phyloP scores from a whole-genome alignment of 2,888 invertebrate species.

The Azorinus chamasolen region DNA sequence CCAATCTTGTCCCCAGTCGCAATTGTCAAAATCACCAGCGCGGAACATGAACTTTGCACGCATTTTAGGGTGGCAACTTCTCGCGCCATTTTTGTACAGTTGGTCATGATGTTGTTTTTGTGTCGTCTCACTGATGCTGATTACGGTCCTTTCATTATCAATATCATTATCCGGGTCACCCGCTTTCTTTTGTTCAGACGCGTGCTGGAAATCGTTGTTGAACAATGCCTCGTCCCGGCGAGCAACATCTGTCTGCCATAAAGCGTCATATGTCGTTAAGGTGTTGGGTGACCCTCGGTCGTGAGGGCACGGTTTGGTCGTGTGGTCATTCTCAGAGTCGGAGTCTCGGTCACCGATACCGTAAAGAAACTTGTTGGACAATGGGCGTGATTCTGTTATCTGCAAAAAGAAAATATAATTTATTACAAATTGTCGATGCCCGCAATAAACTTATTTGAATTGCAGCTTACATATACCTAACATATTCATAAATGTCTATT shows the following conservation, averaged over 20 bases:
- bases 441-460: too few species aligned
- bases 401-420: slow-evolving; percentile 22
- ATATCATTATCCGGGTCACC: background rate
- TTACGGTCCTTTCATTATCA: background rate
- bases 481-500: too few species aligned
- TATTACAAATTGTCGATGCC: too few species aligned
- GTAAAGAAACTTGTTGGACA: slow-evolving; percentile 28
- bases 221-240: background rate
- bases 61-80: slow-evolving; percentile 66
- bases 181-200: background rate
- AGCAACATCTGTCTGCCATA: slow-evolving; percentile 5
- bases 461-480: too few species aligned
- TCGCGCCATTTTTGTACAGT: slow-evolving; percentile 57
- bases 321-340: slow-evolving; percentile 40
- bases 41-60: slow-evolving; percentile 63
- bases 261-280: background rate
- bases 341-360: slow-evolving; percentile 40
- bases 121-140: slow-evolving; percentile 2
- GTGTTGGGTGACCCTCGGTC: slow-evolving; percentile 1
- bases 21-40: slow-evolving; percentile 55
- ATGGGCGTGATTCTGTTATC: slow-evolving; percentile 54
- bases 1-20: slow-evolving; percentile 60
- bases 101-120: slow-evolving; percentile 14
- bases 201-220: background rate
- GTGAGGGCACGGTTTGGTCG: background rate